These are phyloP conservation scores for Cistogaster globosa DNA, from an alignment of 2,888 invertebrate species.

Conservation along the genomic window DNA sequence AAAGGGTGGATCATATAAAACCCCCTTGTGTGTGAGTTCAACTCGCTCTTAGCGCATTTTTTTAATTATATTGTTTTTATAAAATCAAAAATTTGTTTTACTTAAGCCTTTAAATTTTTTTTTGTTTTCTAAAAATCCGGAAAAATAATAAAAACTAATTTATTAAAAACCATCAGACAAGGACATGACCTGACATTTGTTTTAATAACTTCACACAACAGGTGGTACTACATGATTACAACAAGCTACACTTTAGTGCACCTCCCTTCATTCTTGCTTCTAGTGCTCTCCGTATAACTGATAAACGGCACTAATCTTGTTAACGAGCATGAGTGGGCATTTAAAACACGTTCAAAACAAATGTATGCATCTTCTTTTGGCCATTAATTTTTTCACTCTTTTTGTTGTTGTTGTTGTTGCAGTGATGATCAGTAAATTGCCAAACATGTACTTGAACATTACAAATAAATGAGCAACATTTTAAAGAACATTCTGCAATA, in stretches of 20 bases:
- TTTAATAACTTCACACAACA: constrained; percentile 72
- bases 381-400: not conserved
- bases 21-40: too few relatives aligned
- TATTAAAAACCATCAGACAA: constrained; percentile 58
- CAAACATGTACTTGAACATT: constrained; percentile 45
- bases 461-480: constrained; percentile 57
- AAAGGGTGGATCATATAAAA: too few relatives aligned
- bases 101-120: not conserved
- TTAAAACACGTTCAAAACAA: constrained; percentile 36
- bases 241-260: not conserved
- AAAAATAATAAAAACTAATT: constrained; percentile 28
- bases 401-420: not conserved
- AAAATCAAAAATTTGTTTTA: too few relatives aligned
- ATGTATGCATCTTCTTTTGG: constrained; percentile 27
- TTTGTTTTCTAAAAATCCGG: not conserved
- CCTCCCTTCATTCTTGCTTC: not conserved
- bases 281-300: not conserved
- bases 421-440: constrained; percentile 40
- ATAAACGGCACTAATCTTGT: constrained; percentile 47
- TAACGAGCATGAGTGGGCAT: constrained; percentile 68
- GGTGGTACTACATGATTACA: constrained; percentile 68
- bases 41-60: too few relatives aligned
- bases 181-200: constrained; percentile 74
- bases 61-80: too few relatives aligned
- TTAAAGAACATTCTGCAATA: not conserved